Percentiles rank a stretch among this genome's conserved stretches.
These are phyloP conservation scores for Labeo catla DNA, from an alignment of 2,113 vertebrate genomes.

Conservation along the genomic window DNA sequence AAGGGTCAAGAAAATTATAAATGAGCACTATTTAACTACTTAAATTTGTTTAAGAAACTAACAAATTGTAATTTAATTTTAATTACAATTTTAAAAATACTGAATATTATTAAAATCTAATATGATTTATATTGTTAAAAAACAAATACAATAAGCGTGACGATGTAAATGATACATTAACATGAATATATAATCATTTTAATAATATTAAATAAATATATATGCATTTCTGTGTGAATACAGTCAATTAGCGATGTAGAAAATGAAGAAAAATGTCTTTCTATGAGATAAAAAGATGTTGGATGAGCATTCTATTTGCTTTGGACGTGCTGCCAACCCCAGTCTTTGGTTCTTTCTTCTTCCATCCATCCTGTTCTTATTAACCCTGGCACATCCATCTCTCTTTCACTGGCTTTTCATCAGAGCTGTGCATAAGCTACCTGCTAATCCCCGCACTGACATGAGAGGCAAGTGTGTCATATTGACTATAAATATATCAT, in stretches of 20 bases:
- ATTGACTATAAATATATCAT: conserved; percentile 84
- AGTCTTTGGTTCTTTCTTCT: conserved; percentile 6
- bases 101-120: too few relatives aligned
- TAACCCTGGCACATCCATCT: conserved; percentile 36
- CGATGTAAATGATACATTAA: background rate
- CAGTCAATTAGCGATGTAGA: background rate
- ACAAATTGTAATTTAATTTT: background rate
- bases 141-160: background rate
- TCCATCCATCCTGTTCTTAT: conserved; percentile 29
- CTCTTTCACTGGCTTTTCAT: conserved; percentile 34
- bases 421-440: conserved; percentile 56
- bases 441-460: conserved; percentile 77
- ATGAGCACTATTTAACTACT: too few relatives aligned
- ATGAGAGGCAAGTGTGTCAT: conserved; percentile 77
- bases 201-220: background rate
- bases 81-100: background rate
- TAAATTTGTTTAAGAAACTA: too few relatives aligned
- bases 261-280: background rate
- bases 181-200: background rate
- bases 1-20: too few relatives aligned
- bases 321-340: background rate
- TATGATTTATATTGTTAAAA: background rate
- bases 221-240: background rate
- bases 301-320: conserved; percentile 1
- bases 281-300: background rate